These are phyloP conservation scores for Vulpes ferrilata DNA, from an alignment of 2,113 vertebrate genomes.

Conservation along the genomic window DNA sequence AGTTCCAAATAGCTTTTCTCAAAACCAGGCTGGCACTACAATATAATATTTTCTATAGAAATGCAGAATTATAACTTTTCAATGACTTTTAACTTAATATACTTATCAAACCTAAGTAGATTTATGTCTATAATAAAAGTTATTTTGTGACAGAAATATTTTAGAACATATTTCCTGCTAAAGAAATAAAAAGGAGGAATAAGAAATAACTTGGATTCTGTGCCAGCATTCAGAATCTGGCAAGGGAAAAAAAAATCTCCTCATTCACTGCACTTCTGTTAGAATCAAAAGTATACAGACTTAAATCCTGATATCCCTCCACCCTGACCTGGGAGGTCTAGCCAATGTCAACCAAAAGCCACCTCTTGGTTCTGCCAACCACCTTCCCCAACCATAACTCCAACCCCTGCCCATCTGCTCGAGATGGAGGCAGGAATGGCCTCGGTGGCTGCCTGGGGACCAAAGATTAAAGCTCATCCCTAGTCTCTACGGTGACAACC, in stretches of 20 bases:
- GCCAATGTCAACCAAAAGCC: background rate
- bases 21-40: background rate
- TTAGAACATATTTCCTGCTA: constrained; percentile 49
- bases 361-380: background rate
- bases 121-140: constrained; percentile 8
- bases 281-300: background rate
- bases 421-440: background rate
- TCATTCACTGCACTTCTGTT: background rate
- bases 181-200: background rate
- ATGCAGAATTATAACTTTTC: constrained; percentile 20
- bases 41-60: constrained; percentile 39
- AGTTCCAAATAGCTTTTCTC: constrained; percentile 36
- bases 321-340: background rate
- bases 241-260: background rate
- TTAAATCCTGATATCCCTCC: background rate
- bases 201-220: background rate
- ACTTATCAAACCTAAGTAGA: constrained; percentile 31
- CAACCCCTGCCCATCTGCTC: background rate
- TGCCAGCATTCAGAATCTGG: constrained; percentile 39
- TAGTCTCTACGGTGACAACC: background rate
- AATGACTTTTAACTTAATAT: constrained; percentile 5
- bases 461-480: background rate
- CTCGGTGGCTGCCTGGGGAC: background rate
- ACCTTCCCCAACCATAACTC: background rate
- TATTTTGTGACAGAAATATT: constrained; percentile 50